A percentile compares a stretch with the other conserved stretches of the same genome.
phyloP scores from a whole-genome alignment of 1,140 invertebrate species.

The Papilio aristodemus region DNA sequence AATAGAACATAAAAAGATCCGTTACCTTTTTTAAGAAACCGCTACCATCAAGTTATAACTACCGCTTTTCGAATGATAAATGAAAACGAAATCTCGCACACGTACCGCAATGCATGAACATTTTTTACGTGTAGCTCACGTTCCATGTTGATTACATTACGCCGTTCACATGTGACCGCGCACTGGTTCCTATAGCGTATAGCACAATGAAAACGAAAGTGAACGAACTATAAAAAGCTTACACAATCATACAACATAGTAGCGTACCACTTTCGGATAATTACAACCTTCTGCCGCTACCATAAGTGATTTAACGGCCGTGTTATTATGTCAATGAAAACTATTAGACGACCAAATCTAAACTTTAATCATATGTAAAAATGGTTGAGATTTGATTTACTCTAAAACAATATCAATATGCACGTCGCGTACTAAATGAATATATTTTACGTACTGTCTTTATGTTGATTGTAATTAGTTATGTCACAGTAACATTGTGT shows the following conservation, averaged over 20 bases:
- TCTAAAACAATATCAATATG: constrained; percentile 20
- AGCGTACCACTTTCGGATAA: neutral
- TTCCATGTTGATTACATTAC: constrained; percentile 21
- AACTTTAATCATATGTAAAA: neutral
- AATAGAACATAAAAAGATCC: neutral
- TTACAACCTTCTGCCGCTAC: neutral
- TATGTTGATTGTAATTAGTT: constrained; percentile 27
- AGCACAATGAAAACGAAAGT: constrained; percentile 33
- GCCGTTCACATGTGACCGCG: constrained; percentile 21
- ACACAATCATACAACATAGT: constrained; percentile 25
- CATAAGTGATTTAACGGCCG: neutral
- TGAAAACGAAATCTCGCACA: constrained; percentile 23
- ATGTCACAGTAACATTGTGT: constrained; percentile 30
- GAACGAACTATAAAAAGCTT: constrained; percentile 29
- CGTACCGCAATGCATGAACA: neutral
- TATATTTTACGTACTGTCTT: constrained; percentile 5
- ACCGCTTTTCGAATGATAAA: constrained; percentile 8
- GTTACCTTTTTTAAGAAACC: neutral
- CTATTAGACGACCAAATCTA: neutral
- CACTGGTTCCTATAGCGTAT: constrained; percentile 12
- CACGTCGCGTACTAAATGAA: constrained; percentile 20
- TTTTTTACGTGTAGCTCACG: constrained; percentile 25
- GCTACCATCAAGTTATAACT: neutral
- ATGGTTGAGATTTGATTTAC: constrained; percentile 9
- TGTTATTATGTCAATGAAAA: neutral